Percentiles rank a stretch among this genome's conserved stretches.
Conservation (phyloP, 2,797 vertebrate genomes). For the Schizothorax lantsangensis region DNA sequence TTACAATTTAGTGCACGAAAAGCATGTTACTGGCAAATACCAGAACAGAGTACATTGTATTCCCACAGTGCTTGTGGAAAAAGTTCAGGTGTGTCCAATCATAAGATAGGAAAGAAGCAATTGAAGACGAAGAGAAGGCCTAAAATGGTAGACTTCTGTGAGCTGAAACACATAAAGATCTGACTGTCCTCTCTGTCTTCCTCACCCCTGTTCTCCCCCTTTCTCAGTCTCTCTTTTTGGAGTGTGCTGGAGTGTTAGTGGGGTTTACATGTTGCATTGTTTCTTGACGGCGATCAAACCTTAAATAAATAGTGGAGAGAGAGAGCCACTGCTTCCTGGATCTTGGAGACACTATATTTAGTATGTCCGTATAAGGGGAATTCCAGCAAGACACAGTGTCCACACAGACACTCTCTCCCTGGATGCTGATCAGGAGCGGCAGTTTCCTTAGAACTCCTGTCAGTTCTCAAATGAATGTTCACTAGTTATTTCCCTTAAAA, state of each 20-base stretch:
- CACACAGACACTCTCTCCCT: conserved; percentile 59
- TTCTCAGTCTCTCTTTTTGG: conserved; percentile 31
- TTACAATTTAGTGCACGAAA: neutral
- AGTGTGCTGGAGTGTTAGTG: conserved; percentile 48
- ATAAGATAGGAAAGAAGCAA: neutral
- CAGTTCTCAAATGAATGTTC: conserved; percentile 39
- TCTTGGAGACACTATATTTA: conserved; percentile 79
- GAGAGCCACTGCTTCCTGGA: conserved; percentile 69
- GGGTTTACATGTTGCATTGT: conserved; percentile 67
- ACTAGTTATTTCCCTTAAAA: neutral
- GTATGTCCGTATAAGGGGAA: conserved; percentile 85
- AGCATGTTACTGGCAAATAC: neutral
- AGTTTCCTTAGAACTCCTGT: conserved; percentile 44
- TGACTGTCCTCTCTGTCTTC: conserved; percentile 33
- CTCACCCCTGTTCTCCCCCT: conserved; percentile 19
- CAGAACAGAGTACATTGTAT: neutral
- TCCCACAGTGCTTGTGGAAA: conserved; percentile 15
- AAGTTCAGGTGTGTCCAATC: conserved; percentile 31
- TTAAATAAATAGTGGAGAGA: conserved; percentile 69
- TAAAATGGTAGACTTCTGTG: conserved; percentile 56
- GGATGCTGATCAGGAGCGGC: conserved; percentile 48
- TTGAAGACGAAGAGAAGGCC: conserved; percentile 39
- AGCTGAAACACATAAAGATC: conserved; percentile 23
- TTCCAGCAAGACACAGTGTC: conserved; percentile 67
- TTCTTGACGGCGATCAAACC: conserved; percentile 66